phyloP scores from a whole-genome alignment of 2,888 invertebrate genomes.

The Automeris io region DNA sequence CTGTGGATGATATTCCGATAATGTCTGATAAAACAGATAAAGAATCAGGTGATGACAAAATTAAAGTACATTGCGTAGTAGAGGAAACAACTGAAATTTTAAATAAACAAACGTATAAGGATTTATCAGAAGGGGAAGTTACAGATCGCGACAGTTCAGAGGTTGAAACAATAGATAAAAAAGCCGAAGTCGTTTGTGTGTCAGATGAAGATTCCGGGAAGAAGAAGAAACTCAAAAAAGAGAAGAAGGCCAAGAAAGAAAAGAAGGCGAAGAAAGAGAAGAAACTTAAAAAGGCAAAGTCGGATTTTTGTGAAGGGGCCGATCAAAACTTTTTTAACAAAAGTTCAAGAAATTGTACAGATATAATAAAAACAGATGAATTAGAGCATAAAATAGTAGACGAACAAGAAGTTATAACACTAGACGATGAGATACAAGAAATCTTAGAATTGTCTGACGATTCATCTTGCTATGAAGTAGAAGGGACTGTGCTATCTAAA shows the following conservation, averaged over 20 bases:
- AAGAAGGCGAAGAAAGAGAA: conserved; percentile 54
- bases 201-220: conserved; percentile 53
- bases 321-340: conserved; percentile 52
- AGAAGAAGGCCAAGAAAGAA: conserved; percentile 53
- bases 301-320: conserved; percentile 51
- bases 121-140: conserved; percentile 54
- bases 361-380: conserved; percentile 8
- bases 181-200: conserved; percentile 73
- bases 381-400: background rate
- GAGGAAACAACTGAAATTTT: conserved; percentile 6
- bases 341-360: background rate
- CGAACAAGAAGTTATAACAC: conserved; percentile 1
- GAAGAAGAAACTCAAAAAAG: conserved; percentile 37
- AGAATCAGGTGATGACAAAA: background rate
- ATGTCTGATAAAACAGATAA: background rate
- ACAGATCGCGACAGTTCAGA: conserved; percentile 50
- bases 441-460: conserved; percentile 59
- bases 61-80: background rate
- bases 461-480: conserved; percentile 53
- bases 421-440: conserved; percentile 37
- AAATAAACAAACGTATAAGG: conserved; percentile 21
- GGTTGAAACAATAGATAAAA: conserved; percentile 44
- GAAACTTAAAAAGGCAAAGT: conserved; percentile 37
- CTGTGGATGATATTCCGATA: conserved; percentile 17
- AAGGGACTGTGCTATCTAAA: conserved; percentile 55